Conservation (phyloP, 2,113 vertebrate genomes). For the Xerus inauris region DNA sequence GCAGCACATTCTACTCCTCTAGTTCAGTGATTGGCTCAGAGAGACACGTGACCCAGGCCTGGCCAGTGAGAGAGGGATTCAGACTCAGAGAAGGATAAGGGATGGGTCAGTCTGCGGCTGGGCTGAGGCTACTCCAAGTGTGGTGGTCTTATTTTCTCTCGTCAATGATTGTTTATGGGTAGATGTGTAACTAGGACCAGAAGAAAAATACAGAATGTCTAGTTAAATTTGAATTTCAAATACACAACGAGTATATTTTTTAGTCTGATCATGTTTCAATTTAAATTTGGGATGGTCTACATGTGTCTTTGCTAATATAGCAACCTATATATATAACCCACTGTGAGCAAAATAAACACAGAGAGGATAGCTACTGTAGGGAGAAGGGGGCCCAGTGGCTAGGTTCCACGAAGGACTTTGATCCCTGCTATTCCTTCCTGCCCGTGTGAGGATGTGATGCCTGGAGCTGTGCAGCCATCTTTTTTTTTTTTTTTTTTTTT, state of each 20-base stretch:
- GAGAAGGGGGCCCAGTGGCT: neutral
- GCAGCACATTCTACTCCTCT: neutral
- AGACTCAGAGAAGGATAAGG: neutral
- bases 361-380: neutral
- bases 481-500: too few relatives aligned
- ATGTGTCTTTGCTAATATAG: neutral
- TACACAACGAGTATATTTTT: neutral
- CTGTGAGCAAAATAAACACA: neutral
- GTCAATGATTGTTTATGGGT: neutral
- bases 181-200: neutral
- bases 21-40: neutral
- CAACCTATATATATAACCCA: neutral
- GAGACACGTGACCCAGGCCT: neutral
- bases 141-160: neutral
- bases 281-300: neutral
- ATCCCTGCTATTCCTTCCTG: neutral
- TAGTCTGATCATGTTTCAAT: neutral
- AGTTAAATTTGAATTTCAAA: neutral
- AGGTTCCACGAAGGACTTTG: neutral
- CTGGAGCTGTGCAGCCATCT: constrained; percentile 9
- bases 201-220: too few relatives aligned
- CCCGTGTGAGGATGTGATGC: neutral
- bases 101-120: neutral
- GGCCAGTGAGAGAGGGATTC: neutral
- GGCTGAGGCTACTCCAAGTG: neutral